These are phyloP conservation scores for Aratinga solstitialis DNA, from an alignment of 2,797 vertebrate genomes.

Conservation along the genomic window DNA sequence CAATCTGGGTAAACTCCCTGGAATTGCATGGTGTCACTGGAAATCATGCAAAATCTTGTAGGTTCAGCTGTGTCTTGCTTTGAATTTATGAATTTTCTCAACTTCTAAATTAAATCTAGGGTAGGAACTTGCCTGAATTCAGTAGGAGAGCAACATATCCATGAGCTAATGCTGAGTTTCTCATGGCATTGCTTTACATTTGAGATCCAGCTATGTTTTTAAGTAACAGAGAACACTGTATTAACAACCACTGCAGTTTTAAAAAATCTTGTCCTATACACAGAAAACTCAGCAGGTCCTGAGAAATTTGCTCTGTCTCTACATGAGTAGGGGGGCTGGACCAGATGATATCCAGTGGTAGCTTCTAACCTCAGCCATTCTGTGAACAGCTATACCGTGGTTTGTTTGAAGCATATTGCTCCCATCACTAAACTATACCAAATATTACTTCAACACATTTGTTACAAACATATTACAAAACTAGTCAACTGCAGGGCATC, in stretches of 20 bases:
- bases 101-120: neutral
- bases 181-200: neutral
- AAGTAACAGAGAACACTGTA: neutral
- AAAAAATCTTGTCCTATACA: neutral
- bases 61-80: neutral
- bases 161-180: neutral
- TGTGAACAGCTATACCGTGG: neutral
- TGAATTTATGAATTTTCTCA: neutral
- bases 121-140: neutral
- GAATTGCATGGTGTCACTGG: neutral
- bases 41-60: neutral
- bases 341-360: neutral
- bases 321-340: neutral
- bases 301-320: neutral
- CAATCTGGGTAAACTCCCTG: neutral
- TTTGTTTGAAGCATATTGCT: neutral
- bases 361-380: neutral
- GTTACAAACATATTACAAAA: neutral
- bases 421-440: neutral
- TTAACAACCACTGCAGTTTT: neutral
- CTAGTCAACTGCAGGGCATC: neutral
- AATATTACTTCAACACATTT: neutral
- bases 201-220: neutral
- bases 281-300: neutral
- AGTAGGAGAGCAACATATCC: neutral